Base-by-base conservation (phyloP, 2,797 vertebrate species). In the Cossypha caffra region DNA sequence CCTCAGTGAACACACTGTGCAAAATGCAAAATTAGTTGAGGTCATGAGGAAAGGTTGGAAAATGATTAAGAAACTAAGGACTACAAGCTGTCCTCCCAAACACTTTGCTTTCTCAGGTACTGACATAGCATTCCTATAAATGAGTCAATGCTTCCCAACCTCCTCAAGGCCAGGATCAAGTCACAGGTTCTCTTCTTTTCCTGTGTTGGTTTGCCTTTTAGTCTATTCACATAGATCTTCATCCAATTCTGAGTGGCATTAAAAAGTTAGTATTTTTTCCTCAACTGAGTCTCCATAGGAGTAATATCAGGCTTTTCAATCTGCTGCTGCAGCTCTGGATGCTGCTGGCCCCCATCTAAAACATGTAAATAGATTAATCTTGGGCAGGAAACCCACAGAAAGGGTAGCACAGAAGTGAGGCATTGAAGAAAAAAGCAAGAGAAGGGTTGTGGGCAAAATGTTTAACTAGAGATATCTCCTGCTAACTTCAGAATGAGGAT, bases 351-450 rank as follows among this genome's bases (percentile, higher is more conserved):
- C 35, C 51, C 37, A n/a, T 7, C 25, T 80, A 40, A 54, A 61
- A 64, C 42, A 24, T 1, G 4, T 23, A 28, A 23, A 40, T 4
- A 58, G 11, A 33, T 23, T 51, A 42, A 63, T 35, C 38, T 19
- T 68, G 7, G 18, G 8, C 37, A 58, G 47, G 16, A 24, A 62
- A 87, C 31, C 16, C 54, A 58, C 1, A n/a, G 26, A 63, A 78
- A 71, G 4, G 2, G 14, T 28, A 64, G 6, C 0, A 5, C n/a
- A 48, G 29, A 74, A 10, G 8, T 11, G 15, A 4, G 11, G 1
- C 2, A 16, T 4, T 43, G 23, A 71, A 90, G 5, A 86, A 92
- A 40, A 1, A 42, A 79, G 21, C 2, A 88, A 74, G 31, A 78
- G 13, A 19, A 3, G 0, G 2, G 8, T 16, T 29, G 12, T 23